A percentile compares a stretch with the other conserved stretches of the same genome.
phyloP scores from a whole-genome alignment of 2,888 invertebrate genomes.

The Apamea sordens region DNA sequence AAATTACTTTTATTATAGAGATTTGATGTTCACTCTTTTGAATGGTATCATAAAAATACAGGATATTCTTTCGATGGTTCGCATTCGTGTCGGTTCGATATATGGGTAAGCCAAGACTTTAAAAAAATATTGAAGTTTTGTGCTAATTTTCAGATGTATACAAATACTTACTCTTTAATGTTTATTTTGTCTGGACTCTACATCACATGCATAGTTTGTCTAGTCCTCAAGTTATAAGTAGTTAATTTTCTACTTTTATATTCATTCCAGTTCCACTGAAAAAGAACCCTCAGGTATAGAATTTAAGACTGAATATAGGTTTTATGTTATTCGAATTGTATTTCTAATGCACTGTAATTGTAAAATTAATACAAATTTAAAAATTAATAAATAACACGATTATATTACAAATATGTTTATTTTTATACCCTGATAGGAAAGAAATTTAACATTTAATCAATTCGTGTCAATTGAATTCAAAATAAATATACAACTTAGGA shows the following conservation, averaged over 20 bases:
- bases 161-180: neutral
- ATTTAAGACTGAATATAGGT: conserved; percentile 82
- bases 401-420: conserved; percentile 57
- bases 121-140: neutral
- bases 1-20: neutral
- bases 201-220: conserved; percentile 58
- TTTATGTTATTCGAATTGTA: conserved; percentile 70
- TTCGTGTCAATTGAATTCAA: conserved; percentile 15
- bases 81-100: neutral
- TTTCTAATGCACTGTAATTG: conserved; percentile 57
- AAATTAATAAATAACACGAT: conserved; percentile 59
- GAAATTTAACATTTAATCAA: conserved; percentile 15
- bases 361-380: conserved; percentile 56
- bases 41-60: neutral
- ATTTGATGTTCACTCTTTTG: neutral
- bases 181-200: conserved; percentile 23
- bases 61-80: neutral
- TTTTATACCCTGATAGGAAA: conserved; percentile 47
- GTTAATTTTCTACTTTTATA: conserved; percentile 73
- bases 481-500: conserved; percentile 36
- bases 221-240: conserved; percentile 62
- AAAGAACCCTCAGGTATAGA: conserved; percentile 59
- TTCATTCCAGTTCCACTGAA: conserved; percentile 62
- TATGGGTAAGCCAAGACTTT: neutral
- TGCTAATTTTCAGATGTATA: neutral